Evolutionary conservation across 1,140 invertebrate genomes (phyloP).

Genomic region (Hyphantria cunea): DNA sequence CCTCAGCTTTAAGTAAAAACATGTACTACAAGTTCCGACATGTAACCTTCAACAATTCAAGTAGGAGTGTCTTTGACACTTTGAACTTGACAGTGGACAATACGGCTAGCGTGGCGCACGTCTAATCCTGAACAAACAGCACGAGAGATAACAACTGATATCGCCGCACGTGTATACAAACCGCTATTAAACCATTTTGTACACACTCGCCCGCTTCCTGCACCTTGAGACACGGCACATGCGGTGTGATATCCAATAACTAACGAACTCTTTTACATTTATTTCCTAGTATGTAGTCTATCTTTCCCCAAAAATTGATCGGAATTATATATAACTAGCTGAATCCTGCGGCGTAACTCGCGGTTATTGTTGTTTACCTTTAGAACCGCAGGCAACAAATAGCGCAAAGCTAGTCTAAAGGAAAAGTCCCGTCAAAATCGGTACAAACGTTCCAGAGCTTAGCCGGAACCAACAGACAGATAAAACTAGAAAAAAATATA

Average conservation of each 20-base stretch:
- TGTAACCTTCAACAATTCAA: constrained; percentile 32
- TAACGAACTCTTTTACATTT: neutral
- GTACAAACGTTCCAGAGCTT: too few species aligned
- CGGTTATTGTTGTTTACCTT: too few species aligned
- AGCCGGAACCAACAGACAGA: too few species aligned
- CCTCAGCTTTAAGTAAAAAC: neutral
- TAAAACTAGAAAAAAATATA: too few species aligned
- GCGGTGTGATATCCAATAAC: neutral
- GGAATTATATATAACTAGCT: too few species aligned
- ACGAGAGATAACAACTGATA: constrained; percentile 52
- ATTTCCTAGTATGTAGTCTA: neutral
- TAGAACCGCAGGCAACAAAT: too few species aligned
- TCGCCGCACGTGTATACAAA: constrained; percentile 49
- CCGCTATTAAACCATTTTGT: constrained; percentile 32
- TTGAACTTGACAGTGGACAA: constrained; percentile 74
- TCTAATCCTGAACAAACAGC: constrained; percentile 66
- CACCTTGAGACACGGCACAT: constrained; percentile 12
- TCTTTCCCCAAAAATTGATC: neutral
- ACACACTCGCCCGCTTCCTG: constrained; percentile 27
- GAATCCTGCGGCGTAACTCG: too few species aligned
- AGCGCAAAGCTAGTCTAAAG: too few species aligned
- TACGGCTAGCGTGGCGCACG: constrained; percentile 41
- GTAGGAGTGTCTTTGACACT: constrained; percentile 56
- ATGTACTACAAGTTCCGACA: neutral
- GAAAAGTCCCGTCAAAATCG: too few species aligned